phyloP scores from a whole-genome alignment of 2,888 invertebrate genomes.

The Ecliptopera silaceata region DNA sequence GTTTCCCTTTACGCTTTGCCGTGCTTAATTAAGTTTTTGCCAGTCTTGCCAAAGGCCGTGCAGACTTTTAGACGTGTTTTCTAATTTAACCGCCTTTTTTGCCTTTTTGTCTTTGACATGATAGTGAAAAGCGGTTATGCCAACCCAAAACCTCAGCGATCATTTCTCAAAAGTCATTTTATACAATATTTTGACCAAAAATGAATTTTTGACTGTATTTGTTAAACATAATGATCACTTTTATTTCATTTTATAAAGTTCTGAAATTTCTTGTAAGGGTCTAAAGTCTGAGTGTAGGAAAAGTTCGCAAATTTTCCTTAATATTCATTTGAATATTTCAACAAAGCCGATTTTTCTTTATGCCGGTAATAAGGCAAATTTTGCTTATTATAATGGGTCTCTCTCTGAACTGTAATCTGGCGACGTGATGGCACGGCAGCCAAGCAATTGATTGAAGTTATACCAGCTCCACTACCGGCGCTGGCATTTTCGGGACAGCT shows the following conservation, averaged over 20 bases:
- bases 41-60: slow-evolving; percentile 7
- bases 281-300: not conserved
- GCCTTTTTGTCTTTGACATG: slow-evolving; percentile 11
- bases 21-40: slow-evolving; percentile 33
- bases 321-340: slow-evolving; percentile 4
- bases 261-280: slow-evolving; percentile 3
- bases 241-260: slow-evolving; percentile 8
- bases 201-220: not conserved
- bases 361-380: not conserved
- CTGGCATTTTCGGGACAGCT: too few relatives aligned
- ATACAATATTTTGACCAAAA: too few relatives aligned
- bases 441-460: slow-evolving; percentile 5
- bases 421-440: not conserved
- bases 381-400: not conserved
- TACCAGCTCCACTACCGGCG: slow-evolving; percentile 17
- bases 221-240: slow-evolving; percentile 6
- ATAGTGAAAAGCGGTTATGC: not conserved
- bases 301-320: slow-evolving; percentile 9
- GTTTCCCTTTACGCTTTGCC: slow-evolving; percentile 26
- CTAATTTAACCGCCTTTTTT: slow-evolving; percentile 14
- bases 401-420: not conserved
- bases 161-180: not conserved
- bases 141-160: not conserved
- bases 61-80: slow-evolving; percentile 9
- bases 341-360: slow-evolving; percentile 6